Evolutionary conservation across 2,113 vertebrate species (phyloP).

Genomic region (Indicator maculatus): DNA sequence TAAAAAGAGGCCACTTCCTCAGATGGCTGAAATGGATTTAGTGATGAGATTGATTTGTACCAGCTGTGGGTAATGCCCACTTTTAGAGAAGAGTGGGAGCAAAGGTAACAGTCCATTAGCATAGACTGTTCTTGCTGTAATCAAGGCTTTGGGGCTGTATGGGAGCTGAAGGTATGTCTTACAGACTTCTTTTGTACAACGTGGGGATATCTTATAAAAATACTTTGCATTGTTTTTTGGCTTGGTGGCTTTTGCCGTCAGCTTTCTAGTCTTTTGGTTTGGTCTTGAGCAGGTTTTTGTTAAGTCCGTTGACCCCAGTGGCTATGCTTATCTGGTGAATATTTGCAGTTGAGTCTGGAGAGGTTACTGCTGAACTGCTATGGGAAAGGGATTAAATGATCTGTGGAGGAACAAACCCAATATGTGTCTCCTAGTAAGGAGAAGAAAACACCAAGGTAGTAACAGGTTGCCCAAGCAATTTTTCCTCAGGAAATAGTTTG

Average conservation of each 20-base stretch:
- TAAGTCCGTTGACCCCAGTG: fast-evolving
- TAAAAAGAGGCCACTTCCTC: not conserved
- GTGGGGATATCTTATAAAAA: not conserved
- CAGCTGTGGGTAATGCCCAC: not conserved
- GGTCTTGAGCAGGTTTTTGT: not conserved
- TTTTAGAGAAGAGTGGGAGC: not conserved
- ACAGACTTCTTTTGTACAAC: not conserved
- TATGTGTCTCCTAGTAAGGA: not conserved
- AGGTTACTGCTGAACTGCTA: not conserved
- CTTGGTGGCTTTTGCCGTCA: not conserved
- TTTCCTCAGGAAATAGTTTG: not conserved
- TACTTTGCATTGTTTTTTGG: fast-evolving
- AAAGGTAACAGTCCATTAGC: not conserved
- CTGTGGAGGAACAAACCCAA: not conserved
- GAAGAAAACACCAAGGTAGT: not conserved
- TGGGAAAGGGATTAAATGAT: not conserved
- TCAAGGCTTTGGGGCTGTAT: fast-evolving
- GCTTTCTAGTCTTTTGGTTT: not conserved
- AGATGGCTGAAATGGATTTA: not conserved
- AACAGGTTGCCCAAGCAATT: not conserved
- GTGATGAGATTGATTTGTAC: conserved; percentile 14
- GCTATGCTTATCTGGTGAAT: not conserved
- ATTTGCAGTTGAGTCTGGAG: not conserved
- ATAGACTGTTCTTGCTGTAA: not conserved
- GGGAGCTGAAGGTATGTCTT: not conserved